Conservation (phyloP, 2,888 invertebrate genomes). For the Drosophila affinis region DNA sequence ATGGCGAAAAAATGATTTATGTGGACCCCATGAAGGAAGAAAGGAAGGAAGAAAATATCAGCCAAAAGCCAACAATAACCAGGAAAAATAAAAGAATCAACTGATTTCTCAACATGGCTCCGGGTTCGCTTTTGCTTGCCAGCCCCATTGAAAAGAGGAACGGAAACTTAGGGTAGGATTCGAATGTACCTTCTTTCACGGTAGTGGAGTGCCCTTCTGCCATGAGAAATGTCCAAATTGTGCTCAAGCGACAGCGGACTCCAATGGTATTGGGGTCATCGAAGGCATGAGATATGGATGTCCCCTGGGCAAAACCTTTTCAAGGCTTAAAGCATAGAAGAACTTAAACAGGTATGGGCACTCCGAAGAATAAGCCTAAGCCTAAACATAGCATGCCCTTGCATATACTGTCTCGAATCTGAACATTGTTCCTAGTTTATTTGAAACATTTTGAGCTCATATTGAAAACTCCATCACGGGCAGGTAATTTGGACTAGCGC, state of each 20-base stretch:
- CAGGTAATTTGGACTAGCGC: neutral
- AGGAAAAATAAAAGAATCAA: slow-evolving; percentile 67
- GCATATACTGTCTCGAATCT: neutral
- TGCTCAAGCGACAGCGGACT: slow-evolving; percentile 39
- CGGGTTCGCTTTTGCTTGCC: slow-evolving; percentile 39
- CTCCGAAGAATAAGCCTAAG: no score
- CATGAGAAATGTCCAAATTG: slow-evolving; percentile 60
- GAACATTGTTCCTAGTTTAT: neutral
- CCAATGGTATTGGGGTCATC: slow-evolving; percentile 40
- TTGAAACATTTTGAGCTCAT: neutral
- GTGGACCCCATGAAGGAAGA: slow-evolving; percentile 62
- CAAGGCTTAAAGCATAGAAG: neutral
- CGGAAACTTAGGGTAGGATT: slow-evolving; percentile 7
- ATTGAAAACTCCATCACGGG: neutral
- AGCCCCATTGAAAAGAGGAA: neutral
- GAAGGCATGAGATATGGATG: slow-evolving; percentile 31
- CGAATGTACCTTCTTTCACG: slow-evolving; percentile 34
- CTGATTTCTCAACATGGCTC: slow-evolving; percentile 72
- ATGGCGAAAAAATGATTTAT: slow-evolving; percentile 77
- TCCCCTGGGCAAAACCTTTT: slow-evolving; percentile 19
- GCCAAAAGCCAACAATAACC: slow-evolving; percentile 50
- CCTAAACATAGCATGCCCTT: neutral
- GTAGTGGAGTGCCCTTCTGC: slow-evolving; percentile 16
- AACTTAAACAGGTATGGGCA: neutral
- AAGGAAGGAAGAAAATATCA: slow-evolving; percentile 37